phyloP scores from a whole-genome alignment of 2,888 invertebrate genomes.

The Blomia tropicalis region DNA sequence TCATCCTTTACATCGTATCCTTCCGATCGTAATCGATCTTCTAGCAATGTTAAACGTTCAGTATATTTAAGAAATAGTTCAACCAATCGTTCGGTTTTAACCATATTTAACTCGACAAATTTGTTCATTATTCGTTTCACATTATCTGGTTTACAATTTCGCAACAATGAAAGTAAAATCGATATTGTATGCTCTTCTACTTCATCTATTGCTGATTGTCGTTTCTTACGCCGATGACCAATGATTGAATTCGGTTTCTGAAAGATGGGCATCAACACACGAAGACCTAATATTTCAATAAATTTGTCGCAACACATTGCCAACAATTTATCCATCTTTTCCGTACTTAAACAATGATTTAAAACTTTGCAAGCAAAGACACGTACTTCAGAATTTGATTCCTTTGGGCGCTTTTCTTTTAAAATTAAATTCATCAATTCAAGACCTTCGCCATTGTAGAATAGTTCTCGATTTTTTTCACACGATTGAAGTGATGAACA shows the following conservation, averaged over 20 bases:
- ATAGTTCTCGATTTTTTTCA: constrained; percentile 64
- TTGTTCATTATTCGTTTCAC: constrained; percentile 65
- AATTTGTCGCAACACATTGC: constrained; percentile 55
- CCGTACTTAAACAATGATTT: constrained; percentile 89
- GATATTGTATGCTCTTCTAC: constrained; percentile 26
- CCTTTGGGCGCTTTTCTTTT: constrained; percentile 36
- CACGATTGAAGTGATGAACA: constrained; percentile 81
- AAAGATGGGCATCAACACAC: constrained; percentile 92
- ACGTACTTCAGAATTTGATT: constrained; percentile 38
- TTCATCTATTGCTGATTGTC: constrained; percentile 35
- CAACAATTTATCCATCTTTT: constrained; percentile 58
- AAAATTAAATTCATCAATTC: constrained; percentile 99
- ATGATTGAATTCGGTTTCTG: constrained; percentile 68
- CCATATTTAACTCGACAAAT: constrained; percentile 81
- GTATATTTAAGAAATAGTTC: constrained; percentile 94
- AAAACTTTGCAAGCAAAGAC: constrained; percentile 91
- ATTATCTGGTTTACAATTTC: constrained; percentile 59
- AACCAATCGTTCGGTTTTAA: constrained; percentile 67
- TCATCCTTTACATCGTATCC: constrained; percentile 31
- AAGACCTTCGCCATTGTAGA: constrained; percentile 86
- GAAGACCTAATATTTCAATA: constrained; percentile 84
- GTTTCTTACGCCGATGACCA: constrained; percentile 44
- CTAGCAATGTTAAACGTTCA: constrained; percentile 71
- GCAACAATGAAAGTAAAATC: constrained; percentile 24
- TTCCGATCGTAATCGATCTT: constrained; percentile 52